A percentile compares a stretch with the other conserved stretches of the same genome.
phyloP scores from a whole-genome alignment of 1,140 invertebrate species.

The Lanistes nyassanus region DNA sequence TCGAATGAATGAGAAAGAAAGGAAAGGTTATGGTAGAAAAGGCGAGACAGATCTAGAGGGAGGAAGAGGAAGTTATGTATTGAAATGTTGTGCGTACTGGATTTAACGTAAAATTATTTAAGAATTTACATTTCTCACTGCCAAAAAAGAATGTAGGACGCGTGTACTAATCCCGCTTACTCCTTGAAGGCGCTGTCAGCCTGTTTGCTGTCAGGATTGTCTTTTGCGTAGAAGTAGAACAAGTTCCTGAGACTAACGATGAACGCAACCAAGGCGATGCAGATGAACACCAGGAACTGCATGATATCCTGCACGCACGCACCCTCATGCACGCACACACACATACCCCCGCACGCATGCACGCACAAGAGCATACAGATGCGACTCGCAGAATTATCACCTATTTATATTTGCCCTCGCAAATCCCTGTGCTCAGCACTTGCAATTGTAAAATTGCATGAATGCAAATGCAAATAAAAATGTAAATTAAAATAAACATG shows the following conservation, averaged over 20 bases:
- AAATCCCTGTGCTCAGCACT: too few species aligned
- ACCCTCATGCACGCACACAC: not conserved
- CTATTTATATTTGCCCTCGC: too few species aligned
- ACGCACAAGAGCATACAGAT: not conserved
- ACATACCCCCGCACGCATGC: slow-evolving; percentile 8
- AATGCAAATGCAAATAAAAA: too few species aligned
- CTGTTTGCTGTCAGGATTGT: not conserved
- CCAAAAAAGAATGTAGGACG: too few species aligned
- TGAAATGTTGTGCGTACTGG: too few species aligned
- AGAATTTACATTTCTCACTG: too few species aligned
- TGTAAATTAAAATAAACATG: too few species aligned
- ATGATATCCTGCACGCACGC: slow-evolving; percentile 84
- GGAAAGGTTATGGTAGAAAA: too few species aligned
- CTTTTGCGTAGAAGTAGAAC: slow-evolving; percentile 91
- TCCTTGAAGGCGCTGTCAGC: slow-evolving; percentile 44
- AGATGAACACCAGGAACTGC: slow-evolving; percentile 93
- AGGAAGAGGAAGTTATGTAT: not conserved
- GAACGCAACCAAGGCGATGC: slow-evolving; percentile 93
- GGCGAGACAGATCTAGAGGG: not conserved
- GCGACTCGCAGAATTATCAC: not conserved
- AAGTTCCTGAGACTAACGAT: slow-evolving; percentile 92
- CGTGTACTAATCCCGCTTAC: too few species aligned
- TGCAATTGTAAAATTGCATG: too few species aligned
- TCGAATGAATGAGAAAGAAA: not conserved
- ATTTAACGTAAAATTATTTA: too few species aligned